Conservation (phyloP, 2,888 invertebrate genomes). For the Orthosia gracilis region DNA sequence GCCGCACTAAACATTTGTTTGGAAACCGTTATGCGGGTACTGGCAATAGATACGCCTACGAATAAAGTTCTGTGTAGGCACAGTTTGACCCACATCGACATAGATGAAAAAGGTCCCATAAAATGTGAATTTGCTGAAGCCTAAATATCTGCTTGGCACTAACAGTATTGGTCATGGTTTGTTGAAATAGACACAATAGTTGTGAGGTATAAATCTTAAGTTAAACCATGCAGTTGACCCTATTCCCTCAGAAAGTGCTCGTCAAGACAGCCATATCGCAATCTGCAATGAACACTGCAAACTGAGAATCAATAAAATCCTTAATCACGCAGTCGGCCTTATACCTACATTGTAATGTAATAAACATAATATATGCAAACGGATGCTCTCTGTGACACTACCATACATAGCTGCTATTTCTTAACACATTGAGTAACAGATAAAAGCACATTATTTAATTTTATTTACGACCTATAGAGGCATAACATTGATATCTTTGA, state of each 20-base stretch:
- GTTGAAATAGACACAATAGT: background rate
- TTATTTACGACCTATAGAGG: conserved; percentile 63
- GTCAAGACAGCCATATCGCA: background rate
- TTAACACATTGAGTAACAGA: conserved; percentile 72
- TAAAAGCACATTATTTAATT: conserved; percentile 68
- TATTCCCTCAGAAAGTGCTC: background rate
- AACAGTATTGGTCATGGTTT: too few relatives aligned
- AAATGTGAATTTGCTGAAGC: too few relatives aligned
- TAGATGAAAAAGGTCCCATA: background rate
- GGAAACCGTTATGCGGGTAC: conserved; percentile 34
- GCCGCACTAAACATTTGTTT: conserved; percentile 27
- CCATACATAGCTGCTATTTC: conserved; percentile 63
- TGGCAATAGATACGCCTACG: conserved; percentile 3
- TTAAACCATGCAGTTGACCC: background rate
- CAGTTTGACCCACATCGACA: background rate
- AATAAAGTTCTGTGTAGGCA: background rate
- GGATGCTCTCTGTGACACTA: conserved; percentile 50
- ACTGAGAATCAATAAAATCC: conserved; percentile 39
- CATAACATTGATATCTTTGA: conserved; percentile 66
- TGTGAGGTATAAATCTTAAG: background rate
- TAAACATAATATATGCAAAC: conserved; percentile 31
- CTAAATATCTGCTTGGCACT: too few relatives aligned
- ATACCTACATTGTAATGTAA: conserved; percentile 17
- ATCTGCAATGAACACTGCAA: background rate
- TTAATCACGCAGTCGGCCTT: conserved; percentile 20